A percentile compares a stretch with the other conserved stretches of the same genome.
Evolutionary conservation across 1,140 invertebrate species (phyloP).

Genomic region (Heterodera schachtii): DNA sequence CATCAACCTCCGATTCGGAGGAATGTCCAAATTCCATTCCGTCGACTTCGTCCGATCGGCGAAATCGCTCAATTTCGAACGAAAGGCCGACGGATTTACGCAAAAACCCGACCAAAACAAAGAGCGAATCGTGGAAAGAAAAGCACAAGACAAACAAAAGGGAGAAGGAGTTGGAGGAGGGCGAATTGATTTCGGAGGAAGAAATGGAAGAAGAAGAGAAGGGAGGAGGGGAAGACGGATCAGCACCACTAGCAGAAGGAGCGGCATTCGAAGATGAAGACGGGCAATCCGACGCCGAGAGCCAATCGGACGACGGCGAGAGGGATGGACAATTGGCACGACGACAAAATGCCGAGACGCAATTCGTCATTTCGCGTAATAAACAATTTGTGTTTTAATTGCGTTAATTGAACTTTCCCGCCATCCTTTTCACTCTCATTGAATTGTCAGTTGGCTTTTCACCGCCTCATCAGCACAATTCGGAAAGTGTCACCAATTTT

Average conservation of each 20-base stretch:
- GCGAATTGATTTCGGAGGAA: slow-evolving; percentile 1
- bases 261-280: not conserved
- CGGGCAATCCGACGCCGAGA: too few species aligned
- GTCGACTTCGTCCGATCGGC: not conserved
- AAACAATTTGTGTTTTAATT: not conserved
- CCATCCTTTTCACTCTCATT: too few species aligned
- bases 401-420: not conserved
- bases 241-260: not conserved
- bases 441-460: not conserved
- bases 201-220: not conserved
- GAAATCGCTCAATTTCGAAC: not conserved
- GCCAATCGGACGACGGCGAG: not conserved
- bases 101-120: slow-evolving; percentile 10
- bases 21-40: not conserved
- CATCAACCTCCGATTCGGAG: slow-evolving; percentile 3
- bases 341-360: not conserved
- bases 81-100: slow-evolving; percentile 1
- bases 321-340: not conserved
- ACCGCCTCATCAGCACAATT: not conserved
- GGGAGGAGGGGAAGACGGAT: not conserved
- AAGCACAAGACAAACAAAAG: not conserved
- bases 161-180: slow-evolving; percentile 19
- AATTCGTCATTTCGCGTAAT: slow-evolving; percentile 5
- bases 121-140: not conserved
- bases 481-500: not conserved